Conservation (phyloP, 2,797 vertebrate species). For the Buphagus erythrorhynchus region DNA sequence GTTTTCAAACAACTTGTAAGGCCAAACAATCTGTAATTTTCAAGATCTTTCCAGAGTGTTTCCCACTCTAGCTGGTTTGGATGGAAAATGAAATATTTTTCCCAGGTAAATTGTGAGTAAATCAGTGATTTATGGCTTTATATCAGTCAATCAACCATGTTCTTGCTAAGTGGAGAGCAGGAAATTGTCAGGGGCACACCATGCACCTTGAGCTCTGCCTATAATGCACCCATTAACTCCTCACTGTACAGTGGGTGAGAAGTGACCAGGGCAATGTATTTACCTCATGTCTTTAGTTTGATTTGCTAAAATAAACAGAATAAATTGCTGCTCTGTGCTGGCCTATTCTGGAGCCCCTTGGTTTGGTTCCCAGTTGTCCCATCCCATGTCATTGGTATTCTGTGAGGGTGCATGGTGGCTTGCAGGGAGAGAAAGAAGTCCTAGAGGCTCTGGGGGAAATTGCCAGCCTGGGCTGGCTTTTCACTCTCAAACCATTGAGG, state of each 20-base stretch:
- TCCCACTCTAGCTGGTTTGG: not conserved
- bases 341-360: not conserved
- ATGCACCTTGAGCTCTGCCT: fast-evolving
- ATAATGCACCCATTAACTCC: not conserved
- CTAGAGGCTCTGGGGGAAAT: not conserved
- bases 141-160: not conserved
- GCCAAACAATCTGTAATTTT: not conserved
- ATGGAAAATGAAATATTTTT: not conserved
- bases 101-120: not conserved
- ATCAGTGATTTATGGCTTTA: not conserved
- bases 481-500: not conserved
- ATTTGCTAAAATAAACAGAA: not conserved
- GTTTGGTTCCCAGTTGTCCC: not conserved
- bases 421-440: not conserved
- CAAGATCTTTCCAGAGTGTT: not conserved
- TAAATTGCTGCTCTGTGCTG: not conserved
- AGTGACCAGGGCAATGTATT: not conserved
- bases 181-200: not conserved
- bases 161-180: not conserved
- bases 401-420: fast-evolving
- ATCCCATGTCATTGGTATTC: slow-evolving; percentile 9
- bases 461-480: not conserved
- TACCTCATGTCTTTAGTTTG: not conserved
- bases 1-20: not conserved
- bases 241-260: not conserved